Evolutionary conservation across 2,797 vertebrate species (phyloP), one percentile per base, ranked within the genome.

Genomic region (Sebastes hubbsi): DNA sequence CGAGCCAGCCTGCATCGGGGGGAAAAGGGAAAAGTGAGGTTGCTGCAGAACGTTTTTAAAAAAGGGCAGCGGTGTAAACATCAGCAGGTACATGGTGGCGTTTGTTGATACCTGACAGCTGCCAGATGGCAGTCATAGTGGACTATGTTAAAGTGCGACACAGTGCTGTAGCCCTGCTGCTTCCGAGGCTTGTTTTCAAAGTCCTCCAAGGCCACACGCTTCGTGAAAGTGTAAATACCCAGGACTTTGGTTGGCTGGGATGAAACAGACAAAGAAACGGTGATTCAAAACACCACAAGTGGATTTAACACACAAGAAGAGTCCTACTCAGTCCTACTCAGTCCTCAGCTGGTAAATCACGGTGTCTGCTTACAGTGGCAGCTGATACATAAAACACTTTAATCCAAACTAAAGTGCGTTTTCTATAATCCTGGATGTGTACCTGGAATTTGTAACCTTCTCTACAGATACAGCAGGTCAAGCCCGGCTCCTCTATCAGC

Each of bases 391-490:
- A 27, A n/a, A 72, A 24, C 27, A 5, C 27, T 61, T 72, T 24
- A 12, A 59, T 36, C 3, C 3, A n/a, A 55, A 25, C 30, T 60
- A 34, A 73, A 34, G 36, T 38, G 36, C 32, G 20, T 12, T 56
- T 52, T 66, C 2, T 6, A 61, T 18, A 59, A 46, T n/a, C 6
- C 20, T 56, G 9, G 18, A 75, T 24, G 22, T 59, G 55, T 94
- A 99, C 98, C 97, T 99, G 99, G 87, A 99, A 99, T 92, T 99
- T 99, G 95, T 99, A 99, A 52, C 98, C 99, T 88, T 99, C 99
- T 87, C 99, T 90, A 91, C 99, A 99, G 93, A 99, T 99, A 81
- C 99, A 99, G 94, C 99, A 99, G 4, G 98, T 99, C 88, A 99
- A 92, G 49, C 99, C 99, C 0, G 99, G 99, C 78, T 99, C 99